Evolutionary conservation across 1,140 invertebrate genomes (phyloP).

Genomic region (Vanessa atalanta): DNA sequence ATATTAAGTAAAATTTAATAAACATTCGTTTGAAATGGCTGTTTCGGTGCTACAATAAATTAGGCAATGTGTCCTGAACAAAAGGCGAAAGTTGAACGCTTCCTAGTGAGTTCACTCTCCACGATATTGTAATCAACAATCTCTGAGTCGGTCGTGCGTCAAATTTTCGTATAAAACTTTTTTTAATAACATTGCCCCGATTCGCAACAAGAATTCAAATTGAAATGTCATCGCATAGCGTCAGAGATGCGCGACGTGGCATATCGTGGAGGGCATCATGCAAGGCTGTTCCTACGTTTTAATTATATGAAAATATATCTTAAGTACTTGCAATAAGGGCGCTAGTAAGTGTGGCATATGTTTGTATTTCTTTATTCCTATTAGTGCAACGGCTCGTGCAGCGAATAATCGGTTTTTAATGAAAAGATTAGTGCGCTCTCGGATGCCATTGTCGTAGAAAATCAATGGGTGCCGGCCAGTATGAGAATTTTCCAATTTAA

Average conservation of each 20-base stretch:
- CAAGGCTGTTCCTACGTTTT: constrained; percentile 28
- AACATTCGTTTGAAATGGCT: too few relatives aligned
- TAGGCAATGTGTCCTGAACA: background rate
- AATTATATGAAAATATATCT: constrained; percentile 37
- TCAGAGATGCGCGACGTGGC: constrained; percentile 52
- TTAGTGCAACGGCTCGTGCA: constrained; percentile 73
- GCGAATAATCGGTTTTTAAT: constrained; percentile 79
- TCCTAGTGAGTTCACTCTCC: constrained; percentile 5
- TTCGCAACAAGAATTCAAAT: constrained; percentile 73
- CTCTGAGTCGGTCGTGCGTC: constrained; percentile 11
- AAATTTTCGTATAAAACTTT: constrained; percentile 33
- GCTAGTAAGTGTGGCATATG: background rate
- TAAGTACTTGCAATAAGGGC: constrained; percentile 36
- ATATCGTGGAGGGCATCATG: constrained; percentile 57
- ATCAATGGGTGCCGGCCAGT: constrained; percentile 68
- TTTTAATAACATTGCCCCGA: constrained; percentile 57
- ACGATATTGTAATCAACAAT: constrained; percentile 28
- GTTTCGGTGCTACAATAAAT: too few relatives aligned
- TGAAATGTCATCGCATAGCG: constrained; percentile 70
- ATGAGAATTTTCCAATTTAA: constrained; percentile 74
- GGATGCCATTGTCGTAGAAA: constrained; percentile 60
- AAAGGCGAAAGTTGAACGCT: background rate
- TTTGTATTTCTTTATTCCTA: constrained; percentile 60
- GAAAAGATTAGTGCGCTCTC: constrained; percentile 76
- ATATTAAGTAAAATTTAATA: too few relatives aligned